phyloP scores from a whole-genome alignment of 2,797 vertebrate species.

The Rhabdophis nuchalis region DNA sequence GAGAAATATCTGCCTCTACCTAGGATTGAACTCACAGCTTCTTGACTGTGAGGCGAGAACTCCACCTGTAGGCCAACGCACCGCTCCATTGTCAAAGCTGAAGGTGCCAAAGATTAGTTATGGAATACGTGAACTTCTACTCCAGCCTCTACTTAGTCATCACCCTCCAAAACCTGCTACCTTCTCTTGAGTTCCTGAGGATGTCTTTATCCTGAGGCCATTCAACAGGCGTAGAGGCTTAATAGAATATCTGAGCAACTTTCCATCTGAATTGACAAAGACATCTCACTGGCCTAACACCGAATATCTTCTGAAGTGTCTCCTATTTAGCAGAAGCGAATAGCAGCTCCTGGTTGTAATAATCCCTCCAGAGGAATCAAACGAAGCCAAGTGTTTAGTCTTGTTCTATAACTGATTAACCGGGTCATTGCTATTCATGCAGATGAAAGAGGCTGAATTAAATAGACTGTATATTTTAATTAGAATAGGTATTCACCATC shows the following conservation, averaged over 20 bases:
- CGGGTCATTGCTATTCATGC: slow-evolving; percentile 57
- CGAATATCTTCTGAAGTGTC: slow-evolving; percentile 52
- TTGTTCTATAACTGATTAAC: slow-evolving; percentile 66
- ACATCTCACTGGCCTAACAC: slow-evolving; percentile 43
- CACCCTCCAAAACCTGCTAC: slow-evolving; percentile 30
- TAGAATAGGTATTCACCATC: slow-evolving; percentile 58
- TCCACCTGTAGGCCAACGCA: too few species aligned
- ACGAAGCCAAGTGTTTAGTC: slow-evolving; percentile 66
- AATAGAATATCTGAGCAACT: slow-evolving; percentile 54
- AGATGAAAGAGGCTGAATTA: slow-evolving; percentile 57
- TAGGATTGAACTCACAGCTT: too few species aligned
- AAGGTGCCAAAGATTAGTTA: neutral
- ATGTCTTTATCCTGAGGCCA: slow-evolving; percentile 14
- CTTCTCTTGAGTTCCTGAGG: slow-evolving; percentile 17
- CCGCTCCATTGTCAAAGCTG: too few species aligned
- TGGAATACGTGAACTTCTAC: neutral
- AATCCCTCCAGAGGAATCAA: slow-evolving; percentile 70
- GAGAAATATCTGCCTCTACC: too few species aligned
- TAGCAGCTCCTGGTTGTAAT: slow-evolving; percentile 48
- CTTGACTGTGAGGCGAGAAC: too few species aligned
- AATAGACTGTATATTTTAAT: slow-evolving; percentile 59
- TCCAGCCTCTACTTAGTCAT: neutral
- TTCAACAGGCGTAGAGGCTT: slow-evolving; percentile 12
- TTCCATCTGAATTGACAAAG: slow-evolving; percentile 41
- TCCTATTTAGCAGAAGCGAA: slow-evolving; percentile 53